Conservation (phyloP, 2,888 invertebrate genomes). For the Synanthedon vespiformis region DNA sequence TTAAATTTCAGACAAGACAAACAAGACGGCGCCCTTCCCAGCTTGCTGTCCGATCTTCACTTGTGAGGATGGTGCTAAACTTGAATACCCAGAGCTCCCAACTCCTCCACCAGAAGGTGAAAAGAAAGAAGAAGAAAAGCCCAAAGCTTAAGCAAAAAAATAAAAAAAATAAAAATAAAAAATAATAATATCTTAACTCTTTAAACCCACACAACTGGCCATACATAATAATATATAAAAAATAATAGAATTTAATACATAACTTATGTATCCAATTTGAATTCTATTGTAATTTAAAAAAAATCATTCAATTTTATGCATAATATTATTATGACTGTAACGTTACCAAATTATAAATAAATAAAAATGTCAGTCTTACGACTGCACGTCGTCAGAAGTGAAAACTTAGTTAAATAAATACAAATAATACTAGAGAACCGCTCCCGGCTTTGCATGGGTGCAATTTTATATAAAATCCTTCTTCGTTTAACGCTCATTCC, state of each 20-base stretch:
- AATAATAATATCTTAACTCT: background rate
- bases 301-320: too few species aligned
- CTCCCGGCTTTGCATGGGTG: too few species aligned
- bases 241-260: background rate
- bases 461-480: too few species aligned
- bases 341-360: too few species aligned
- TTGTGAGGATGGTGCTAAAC: slow-evolving; percentile 85
- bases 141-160: slow-evolving; percentile 41
- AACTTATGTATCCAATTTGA: background rate
- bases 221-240: background rate
- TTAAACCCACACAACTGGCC: background rate
- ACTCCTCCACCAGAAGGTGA: slow-evolving; percentile 50
- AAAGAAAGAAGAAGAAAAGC: slow-evolving; percentile 44
- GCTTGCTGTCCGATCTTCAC: slow-evolving; percentile 87
- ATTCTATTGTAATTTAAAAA: background rate
- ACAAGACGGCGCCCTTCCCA: slow-evolving; percentile 90
- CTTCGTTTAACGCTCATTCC: too few species aligned
- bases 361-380: too few species aligned
- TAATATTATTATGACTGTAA: too few species aligned
- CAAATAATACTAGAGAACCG: too few species aligned
- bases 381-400: too few species aligned
- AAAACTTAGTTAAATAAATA: too few species aligned
- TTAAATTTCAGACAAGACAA: slow-evolving; percentile 78
- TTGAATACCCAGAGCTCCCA: slow-evolving; percentile 87
- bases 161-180: slow-evolving; percentile 8